Percentiles rank a stretch among this genome's conserved stretches.
Conservation (phyloP, 2,113 vertebrate species). For the Embiotoca jacksoni region DNA sequence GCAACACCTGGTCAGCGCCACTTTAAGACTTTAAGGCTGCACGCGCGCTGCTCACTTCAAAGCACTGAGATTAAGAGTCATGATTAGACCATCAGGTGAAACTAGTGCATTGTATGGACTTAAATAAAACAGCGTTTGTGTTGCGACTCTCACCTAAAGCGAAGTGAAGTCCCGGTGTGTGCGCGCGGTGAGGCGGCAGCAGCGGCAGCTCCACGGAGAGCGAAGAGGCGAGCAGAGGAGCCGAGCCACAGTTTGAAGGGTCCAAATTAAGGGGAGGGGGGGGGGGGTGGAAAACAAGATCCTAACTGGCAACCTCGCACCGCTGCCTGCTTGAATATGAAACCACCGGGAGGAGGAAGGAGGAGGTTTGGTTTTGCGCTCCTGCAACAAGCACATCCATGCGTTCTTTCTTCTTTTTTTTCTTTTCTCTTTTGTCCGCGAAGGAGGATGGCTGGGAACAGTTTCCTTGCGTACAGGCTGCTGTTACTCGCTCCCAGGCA, state of each 20-base stretch:
- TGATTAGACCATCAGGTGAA: constrained; percentile 13
- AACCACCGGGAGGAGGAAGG: constrained; percentile 16
- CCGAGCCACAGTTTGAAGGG: constrained; percentile 27
- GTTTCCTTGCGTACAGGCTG: constrained; percentile 16
- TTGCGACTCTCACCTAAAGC: constrained; percentile 58
- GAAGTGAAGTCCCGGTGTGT: constrained; percentile 35
- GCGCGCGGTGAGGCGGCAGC: constrained; percentile 26
- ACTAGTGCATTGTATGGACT: not conserved
- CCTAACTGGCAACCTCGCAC: constrained; percentile 48
- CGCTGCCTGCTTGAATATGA: constrained; percentile 6
- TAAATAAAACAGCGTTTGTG: not conserved
- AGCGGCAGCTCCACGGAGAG: constrained; percentile 15
- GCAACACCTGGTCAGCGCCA: constrained; percentile 60
- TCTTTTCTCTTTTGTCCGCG: not conserved
- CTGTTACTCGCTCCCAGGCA: constrained; percentile 48
- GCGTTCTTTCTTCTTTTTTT: not conserved
- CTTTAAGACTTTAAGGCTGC: constrained; percentile 40
- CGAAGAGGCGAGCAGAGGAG: not conserved
- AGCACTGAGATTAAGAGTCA: constrained; percentile 8
- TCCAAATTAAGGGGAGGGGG: constrained; percentile 20
- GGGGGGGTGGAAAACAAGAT: not conserved
- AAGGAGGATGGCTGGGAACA: constrained; percentile 13
- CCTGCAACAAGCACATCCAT: constrained; percentile 12
- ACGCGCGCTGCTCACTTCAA: not conserved
- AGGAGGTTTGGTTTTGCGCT: constrained; percentile 27